A percentile compares a stretch with the other conserved stretches of the same genome.
Conservation (phyloP, 2,888 invertebrate genomes). For the Agriotes lineatus region DNA sequence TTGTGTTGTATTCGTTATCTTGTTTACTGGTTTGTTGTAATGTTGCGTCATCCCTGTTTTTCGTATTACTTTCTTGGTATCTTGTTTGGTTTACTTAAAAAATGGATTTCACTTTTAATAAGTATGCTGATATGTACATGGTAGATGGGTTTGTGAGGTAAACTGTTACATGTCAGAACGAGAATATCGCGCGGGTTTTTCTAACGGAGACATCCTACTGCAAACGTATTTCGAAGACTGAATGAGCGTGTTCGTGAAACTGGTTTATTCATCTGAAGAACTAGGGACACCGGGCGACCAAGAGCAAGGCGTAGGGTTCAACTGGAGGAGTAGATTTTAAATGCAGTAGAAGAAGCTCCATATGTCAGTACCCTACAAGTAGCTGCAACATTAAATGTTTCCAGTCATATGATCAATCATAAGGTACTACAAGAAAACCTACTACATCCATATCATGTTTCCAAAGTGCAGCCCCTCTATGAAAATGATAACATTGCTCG, state of each 20-base stretch:
- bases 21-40: too few relatives aligned
- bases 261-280: neutral
- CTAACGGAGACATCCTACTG: too few relatives aligned
- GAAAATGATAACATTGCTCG: slow-evolving; percentile 8
- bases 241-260: slow-evolving; percentile 17
- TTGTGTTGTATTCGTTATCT: too few relatives aligned
- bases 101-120: too few relatives aligned
- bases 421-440: slow-evolving; percentile 8
- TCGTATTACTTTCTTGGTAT: too few relatives aligned
- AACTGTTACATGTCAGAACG: too few relatives aligned
- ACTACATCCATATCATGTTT: slow-evolving; percentile 15
- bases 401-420: slow-evolving; percentile 3
- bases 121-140: too few relatives aligned
- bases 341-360: slow-evolving; percentile 14
- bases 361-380: slow-evolving; percentile 2
- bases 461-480: slow-evolving; percentile 9
- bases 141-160: too few relatives aligned
- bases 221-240: too few relatives aligned
- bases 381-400: slow-evolving; percentile 7
- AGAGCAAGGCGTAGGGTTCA: slow-evolving; percentile 18
- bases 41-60: too few relatives aligned
- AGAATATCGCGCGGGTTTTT: too few relatives aligned
- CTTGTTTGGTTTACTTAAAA: too few relatives aligned
- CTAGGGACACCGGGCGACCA: slow-evolving; percentile 8
- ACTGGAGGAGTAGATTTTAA: slow-evolving; percentile 23